Base-by-base conservation (phyloP, 37 sponge, comb jelly and placozoan genomes). In the Spongilla lacustris region DNA sequence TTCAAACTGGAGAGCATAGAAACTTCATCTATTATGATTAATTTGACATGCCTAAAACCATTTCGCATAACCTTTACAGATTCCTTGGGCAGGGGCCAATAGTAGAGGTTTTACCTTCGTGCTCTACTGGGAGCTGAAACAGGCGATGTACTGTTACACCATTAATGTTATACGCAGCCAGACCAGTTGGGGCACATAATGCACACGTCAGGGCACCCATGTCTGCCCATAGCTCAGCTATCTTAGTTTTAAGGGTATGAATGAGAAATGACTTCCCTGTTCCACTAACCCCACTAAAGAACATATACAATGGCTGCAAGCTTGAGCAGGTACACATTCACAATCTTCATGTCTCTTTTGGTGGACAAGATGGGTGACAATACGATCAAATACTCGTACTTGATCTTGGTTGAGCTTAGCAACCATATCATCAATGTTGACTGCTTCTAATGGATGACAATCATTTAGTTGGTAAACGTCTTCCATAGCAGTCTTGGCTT, bases 191-290 rank as follows among this genome's bases (percentile, higher is more conserved):
- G 8, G 90, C 90, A 24, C 78, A 80, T 22, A 89, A 31, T 25
- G 86, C 78, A 81, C 70, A 81, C 9, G 71, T 81, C n/a, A 69
- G 22, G 32, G n/a, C 32, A n/a, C 32, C 24, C 11, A 36, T 69
- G 29, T 48, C n/a, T 37, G 73, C 69, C 66, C 23, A 21, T 32
- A 28, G 21, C 70, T 17, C 3, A 32, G 24, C 68, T 14, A 85
- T 83, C 22, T 34, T 38, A 21, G 23, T 73, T 26, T 80, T 80
- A 4, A 88, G 19, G 8, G 87, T 50, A 21, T 82, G 48, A 33
- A 91, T 91, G 19, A 91, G 84, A 49, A 81, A 91, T 2, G 82
- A 70, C 38, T 91, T 91, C 9, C 92, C 92, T 25, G 87, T 83
- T 2, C 92, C 91, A n/a, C 86, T 86, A 37, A 68, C 58, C 19